These are phyloP conservation scores for Anguilla anguilla DNA, from an alignment of 2,797 vertebrate genomes.

Conservation along the genomic window DNA sequence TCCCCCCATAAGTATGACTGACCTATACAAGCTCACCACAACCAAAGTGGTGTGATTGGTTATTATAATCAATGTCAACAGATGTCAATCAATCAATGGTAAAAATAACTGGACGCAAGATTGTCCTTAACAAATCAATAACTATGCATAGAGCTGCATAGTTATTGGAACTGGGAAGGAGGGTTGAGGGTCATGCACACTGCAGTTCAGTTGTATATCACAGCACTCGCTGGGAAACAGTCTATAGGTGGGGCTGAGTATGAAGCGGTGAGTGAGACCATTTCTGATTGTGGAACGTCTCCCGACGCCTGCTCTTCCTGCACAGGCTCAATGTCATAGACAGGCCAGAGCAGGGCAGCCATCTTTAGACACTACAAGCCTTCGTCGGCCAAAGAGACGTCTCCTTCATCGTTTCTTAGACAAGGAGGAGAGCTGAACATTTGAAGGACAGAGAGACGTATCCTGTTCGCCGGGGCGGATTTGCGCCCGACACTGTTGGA, in stretches of 20 bases:
- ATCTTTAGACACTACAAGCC: not conserved
- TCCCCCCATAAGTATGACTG: conserved; percentile 51
- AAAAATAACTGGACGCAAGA: conserved; percentile 58
- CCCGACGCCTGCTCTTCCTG: not conserved
- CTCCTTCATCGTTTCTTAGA: not conserved
- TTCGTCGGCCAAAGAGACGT: not conserved
- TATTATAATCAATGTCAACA: not conserved
- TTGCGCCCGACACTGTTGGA: conserved; percentile 6
- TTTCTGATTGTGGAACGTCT: conserved; percentile 19
- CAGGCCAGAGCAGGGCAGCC: not conserved
- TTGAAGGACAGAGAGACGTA: conserved; percentile 6
- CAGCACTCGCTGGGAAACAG: conserved; percentile 51
- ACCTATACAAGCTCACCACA: conserved; percentile 55
- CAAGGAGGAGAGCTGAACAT: not conserved
- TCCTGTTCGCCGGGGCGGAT: not conserved
- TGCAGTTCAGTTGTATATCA: conserved; percentile 34
- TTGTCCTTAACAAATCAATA: conserved; percentile 75
- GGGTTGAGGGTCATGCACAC: conserved; percentile 74
- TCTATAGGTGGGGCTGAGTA: conserved; percentile 69
- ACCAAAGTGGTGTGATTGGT: not conserved
- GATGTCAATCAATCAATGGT: conserved; percentile 70
- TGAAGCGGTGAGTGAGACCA: conserved; percentile 82
- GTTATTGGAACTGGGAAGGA: conserved; percentile 67
- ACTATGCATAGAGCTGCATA: conserved; percentile 68
- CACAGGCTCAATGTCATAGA: not conserved